phyloP scores from a whole-genome alignment of 2,888 invertebrate species.

The Carpatolechia fugitivella region DNA sequence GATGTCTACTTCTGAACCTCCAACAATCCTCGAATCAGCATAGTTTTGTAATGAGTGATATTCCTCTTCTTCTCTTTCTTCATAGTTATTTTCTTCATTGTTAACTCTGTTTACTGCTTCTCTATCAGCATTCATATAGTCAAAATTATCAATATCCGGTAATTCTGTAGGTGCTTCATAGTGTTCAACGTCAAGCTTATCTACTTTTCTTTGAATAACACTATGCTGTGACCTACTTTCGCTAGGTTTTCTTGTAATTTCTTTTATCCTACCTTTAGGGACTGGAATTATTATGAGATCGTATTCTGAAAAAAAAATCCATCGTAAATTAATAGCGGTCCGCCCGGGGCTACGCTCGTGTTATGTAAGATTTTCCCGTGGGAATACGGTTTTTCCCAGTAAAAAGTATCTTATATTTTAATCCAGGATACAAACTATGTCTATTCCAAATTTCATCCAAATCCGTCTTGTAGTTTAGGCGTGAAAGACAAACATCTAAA shows the following conservation, averaged over 20 bases:
- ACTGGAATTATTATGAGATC: slow-evolving; percentile 59
- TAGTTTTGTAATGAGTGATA: slow-evolving; percentile 20
- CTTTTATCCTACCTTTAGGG: slow-evolving; percentile 24
- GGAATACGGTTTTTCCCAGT: no score
- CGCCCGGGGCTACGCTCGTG: no score
- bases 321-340: no score
- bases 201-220: slow-evolving; percentile 22
- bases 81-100: slow-evolving; percentile 16
- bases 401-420: no score
- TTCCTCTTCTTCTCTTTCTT: slow-evolving; percentile 26
- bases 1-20: slow-evolving; percentile 62
- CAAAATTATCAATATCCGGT: slow-evolving; percentile 52
- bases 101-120: slow-evolving; percentile 8
- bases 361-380: no score
- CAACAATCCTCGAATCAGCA: slow-evolving; percentile 64
- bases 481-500: no score
- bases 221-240: not conserved
- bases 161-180: slow-evolving; percentile 53
- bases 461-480: no score
- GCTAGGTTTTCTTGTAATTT: slow-evolving; percentile 11
- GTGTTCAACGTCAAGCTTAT: slow-evolving; percentile 50
- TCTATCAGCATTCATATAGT: slow-evolving; percentile 36
- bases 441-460: no score
- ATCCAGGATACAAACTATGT: no score
- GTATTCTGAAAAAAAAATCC: slow-evolving; percentile 44